phyloP scores from a whole-genome alignment of 92 coral and sea anemone species.

The Phenganax marumi region DNA sequence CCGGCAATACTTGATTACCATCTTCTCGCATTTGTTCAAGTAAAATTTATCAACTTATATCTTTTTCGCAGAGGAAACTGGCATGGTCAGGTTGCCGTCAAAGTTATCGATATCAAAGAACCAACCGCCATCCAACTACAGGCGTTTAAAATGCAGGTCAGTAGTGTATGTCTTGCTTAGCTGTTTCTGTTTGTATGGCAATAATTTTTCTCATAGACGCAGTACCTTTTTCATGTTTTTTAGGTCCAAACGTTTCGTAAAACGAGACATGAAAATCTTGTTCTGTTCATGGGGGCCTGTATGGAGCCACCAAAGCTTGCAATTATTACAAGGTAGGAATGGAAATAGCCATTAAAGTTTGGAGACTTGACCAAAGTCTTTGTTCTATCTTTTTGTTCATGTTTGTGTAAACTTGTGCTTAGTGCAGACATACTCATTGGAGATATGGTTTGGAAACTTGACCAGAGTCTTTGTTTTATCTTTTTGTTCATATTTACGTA shows the following conservation, averaged over 20 bases:
- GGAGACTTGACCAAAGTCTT: background rate
- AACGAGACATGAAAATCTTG: constrained; percentile 94
- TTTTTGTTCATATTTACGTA: no score
- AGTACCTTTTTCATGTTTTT: background rate
- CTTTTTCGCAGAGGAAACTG: constrained; percentile 72
- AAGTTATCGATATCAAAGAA: constrained; percentile 92
- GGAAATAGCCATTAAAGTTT: background rate
- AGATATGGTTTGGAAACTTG: no score
- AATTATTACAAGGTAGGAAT: constrained; percentile 80
- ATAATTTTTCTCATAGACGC: background rate
- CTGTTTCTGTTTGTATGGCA: background rate
- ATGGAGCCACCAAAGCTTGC: constrained; percentile 98
- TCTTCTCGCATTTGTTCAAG: no score
- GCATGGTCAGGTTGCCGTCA: constrained; percentile 98
- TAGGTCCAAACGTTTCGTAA: constrained; percentile 93
- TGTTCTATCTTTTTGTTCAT: background rate
- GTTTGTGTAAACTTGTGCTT: no score
- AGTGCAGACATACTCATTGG: no score
- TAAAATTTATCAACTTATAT: background rate
- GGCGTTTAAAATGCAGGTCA: constrained; percentile 90
- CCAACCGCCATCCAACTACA: constrained; percentile 91
- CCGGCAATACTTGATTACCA: no score
- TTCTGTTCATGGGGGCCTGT: constrained; percentile 97
- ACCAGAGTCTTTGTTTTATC: no score
- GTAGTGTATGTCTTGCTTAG: no score